These are phyloP conservation scores for Drosophila athabasca DNA, from an alignment of 1,140 invertebrate species.

Conservation along the genomic window DNA sequence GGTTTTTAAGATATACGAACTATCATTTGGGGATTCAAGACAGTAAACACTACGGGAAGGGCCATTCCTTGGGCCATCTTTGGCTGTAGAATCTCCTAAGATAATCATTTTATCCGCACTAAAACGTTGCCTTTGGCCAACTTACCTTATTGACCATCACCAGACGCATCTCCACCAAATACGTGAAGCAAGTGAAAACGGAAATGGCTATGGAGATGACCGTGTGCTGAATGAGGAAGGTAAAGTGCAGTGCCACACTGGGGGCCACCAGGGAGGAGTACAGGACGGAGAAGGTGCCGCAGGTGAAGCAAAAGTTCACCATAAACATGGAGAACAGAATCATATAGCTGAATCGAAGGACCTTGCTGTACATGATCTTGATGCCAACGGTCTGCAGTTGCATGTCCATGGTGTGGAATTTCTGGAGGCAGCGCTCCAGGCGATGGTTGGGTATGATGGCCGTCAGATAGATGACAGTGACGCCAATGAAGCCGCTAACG, in stretches of 20 bases:
- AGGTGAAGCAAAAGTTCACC: constrained; percentile 55
- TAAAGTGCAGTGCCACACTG: constrained; percentile 61
- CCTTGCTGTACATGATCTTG: constrained; percentile 79
- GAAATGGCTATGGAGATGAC: constrained; percentile 65
- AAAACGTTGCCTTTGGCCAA: neutral
- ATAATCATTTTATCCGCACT: neutral
- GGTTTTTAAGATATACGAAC: no score
- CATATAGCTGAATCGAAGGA: constrained; percentile 68
- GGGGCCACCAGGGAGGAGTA: constrained; percentile 54
- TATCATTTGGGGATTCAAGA: no score
- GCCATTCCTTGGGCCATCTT: no score
- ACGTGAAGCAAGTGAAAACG: constrained; percentile 71
- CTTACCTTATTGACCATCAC: constrained; percentile 80
- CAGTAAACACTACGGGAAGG: no score
- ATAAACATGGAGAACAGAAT: constrained; percentile 58
- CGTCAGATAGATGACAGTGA: constrained; percentile 76
- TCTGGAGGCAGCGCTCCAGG: constrained; percentile 63
- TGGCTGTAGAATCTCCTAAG: neutral
- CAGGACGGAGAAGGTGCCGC: constrained; percentile 62
- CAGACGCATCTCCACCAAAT: constrained; percentile 72
- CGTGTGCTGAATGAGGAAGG: constrained; percentile 76
- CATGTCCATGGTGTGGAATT: constrained; percentile 67
- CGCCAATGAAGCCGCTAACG: constrained; percentile 75
- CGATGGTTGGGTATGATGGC: constrained; percentile 73
- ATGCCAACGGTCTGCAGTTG: constrained; percentile 69